phyloP scores from a whole-genome alignment of 2,888 invertebrate species.

The Caenorhabditis sp. region DNA sequence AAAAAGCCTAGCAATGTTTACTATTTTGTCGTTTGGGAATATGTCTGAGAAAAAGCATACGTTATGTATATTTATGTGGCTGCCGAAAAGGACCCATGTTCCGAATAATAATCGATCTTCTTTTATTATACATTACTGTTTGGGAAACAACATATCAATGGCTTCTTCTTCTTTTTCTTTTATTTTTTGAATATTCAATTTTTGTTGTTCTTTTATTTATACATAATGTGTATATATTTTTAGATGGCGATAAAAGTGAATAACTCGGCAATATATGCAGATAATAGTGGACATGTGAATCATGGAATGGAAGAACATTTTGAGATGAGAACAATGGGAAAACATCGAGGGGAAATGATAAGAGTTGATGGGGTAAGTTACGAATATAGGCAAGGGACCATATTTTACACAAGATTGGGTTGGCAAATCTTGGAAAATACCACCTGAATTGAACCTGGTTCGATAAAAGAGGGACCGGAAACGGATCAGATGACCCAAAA shows the following conservation, averaged over 20 bases:
- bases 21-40: no score
- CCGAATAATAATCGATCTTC: not conserved
- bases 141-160: slow-evolving; percentile 15
- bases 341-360: not conserved
- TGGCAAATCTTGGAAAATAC: not conserved
- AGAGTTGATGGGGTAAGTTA: not conserved
- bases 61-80: no score
- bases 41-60: no score
- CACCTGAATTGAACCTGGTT: no score
- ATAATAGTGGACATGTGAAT: not conserved
- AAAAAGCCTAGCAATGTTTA: no score
- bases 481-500: no score
- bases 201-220: no score
- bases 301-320: not conserved
- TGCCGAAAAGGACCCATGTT: no score
- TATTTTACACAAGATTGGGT: no score
- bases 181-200: no score
- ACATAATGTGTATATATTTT: not conserved
- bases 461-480: no score
- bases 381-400: no score
- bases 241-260: not conserved
- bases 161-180: not conserved
- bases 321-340: not conserved
- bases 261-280: not conserved
- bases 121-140: slow-evolving; percentile 6